These are phyloP conservation scores for Theristus sp. DNA, from an alignment of 2,888 invertebrate species.

Conservation along the genomic window DNA sequence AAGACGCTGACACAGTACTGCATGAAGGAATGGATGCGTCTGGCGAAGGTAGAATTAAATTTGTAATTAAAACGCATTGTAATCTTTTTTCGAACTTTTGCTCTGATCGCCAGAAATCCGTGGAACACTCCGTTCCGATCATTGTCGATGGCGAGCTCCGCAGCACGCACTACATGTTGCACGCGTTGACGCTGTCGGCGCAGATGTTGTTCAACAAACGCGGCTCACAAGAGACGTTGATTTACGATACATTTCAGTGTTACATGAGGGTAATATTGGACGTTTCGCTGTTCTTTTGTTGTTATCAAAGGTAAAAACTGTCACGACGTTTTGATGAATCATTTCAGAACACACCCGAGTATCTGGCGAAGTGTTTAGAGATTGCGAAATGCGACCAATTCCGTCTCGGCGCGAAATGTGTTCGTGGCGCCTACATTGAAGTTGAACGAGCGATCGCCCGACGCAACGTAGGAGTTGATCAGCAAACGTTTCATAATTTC, in stretches of 20 bases:
- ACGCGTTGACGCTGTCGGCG: background rate
- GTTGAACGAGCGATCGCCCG: background rate
- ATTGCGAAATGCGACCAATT: background rate
- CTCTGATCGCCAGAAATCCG: background rate
- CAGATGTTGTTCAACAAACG: background rate
- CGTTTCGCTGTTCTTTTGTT: too few species aligned
- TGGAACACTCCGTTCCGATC: background rate
- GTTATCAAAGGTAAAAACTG: too few species aligned
- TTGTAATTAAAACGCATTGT: background rate
- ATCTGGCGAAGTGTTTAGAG: background rate
- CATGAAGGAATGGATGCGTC: background rate
- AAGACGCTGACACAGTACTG: background rate
- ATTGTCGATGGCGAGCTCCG: background rate
- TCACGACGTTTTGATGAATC: background rate
- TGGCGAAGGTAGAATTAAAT: background rate
- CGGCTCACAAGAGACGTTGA: background rate
- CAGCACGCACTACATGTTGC: background rate
- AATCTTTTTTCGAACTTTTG: background rate
- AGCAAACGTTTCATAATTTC: too few species aligned
- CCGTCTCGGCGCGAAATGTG: background rate
- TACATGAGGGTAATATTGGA: background rate
- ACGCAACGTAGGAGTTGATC: too few species aligned
- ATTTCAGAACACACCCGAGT: background rate
- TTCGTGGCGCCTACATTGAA: background rate
- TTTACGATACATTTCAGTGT: constrained; percentile 1